phyloP scores from a whole-genome alignment of 2,113 vertebrate genomes.

The Oriolus oriolus region DNA sequence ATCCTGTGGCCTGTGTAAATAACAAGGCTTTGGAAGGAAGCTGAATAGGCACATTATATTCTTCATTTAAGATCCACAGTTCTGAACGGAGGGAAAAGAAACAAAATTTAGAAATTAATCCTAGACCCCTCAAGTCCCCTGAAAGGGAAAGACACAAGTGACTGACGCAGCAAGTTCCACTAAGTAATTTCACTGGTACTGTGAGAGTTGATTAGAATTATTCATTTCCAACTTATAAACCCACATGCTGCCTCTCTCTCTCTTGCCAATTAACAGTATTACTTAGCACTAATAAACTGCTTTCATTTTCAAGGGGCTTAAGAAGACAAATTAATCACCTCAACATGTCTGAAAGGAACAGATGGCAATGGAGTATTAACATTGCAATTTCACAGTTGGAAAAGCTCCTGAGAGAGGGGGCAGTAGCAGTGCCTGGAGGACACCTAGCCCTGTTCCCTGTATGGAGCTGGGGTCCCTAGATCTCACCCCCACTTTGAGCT shows the following conservation, averaged over 20 bases:
- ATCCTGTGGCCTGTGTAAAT: neutral
- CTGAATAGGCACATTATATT: neutral
- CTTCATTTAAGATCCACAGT: neutral
- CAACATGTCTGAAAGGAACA: constrained; percentile 48
- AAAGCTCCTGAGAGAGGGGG: neutral
- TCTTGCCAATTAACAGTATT: constrained; percentile 33
- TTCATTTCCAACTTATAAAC: neutral
- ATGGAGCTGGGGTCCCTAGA: accelerated
- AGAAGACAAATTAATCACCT: constrained; percentile 44
- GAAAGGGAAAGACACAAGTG: neutral
- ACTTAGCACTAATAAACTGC: constrained; percentile 37
- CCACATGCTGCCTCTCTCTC: neutral
- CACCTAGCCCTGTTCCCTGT: neutral
- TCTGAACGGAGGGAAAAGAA: neutral
- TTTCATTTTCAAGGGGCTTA: constrained; percentile 60
- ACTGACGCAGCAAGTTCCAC: neutral
- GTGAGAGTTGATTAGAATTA: neutral
- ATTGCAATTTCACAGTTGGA: constrained; percentile 18
- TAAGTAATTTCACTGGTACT: neutral
- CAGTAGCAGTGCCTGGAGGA: neutral
- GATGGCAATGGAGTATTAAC: constrained; percentile 42
- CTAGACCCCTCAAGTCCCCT: neutral
- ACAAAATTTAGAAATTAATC: neutral
- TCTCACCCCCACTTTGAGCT: neutral
- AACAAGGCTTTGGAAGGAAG: neutral